These are phyloP conservation scores for Bolborhynchus lineola DNA, from an alignment of 2,113 vertebrate genomes.

Conservation along the genomic window DNA sequence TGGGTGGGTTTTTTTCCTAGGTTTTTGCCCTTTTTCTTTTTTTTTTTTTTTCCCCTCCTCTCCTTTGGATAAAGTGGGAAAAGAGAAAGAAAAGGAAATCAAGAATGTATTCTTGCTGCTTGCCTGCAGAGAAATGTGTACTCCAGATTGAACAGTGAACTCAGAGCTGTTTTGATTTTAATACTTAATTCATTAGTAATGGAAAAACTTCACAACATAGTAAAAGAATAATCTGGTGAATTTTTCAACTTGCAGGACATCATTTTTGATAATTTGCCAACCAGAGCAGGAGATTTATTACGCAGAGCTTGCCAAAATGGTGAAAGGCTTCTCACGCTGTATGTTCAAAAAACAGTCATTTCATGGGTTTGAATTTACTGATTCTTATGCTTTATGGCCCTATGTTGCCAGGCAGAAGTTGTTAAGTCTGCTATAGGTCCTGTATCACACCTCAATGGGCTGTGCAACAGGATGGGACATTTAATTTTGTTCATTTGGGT, in stretches of 20 bases:
- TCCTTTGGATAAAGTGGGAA: background rate
- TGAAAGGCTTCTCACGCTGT: background rate
- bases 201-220: conserved; percentile 57
- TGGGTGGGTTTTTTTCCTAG: background rate
- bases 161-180: conserved; percentile 56
- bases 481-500: background rate
- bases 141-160: background rate
- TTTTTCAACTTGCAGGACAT: conserved; percentile 55
- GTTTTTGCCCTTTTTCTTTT: fast-evolving
- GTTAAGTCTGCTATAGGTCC: background rate
- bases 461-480: background rate
- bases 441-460: background rate
- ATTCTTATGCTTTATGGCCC: background rate
- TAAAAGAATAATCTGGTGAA: conserved; percentile 51
- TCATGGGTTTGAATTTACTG: background rate
- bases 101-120: background rate
- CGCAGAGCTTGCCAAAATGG: background rate
- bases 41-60: fast-evolving
- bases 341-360: background rate
- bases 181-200: conserved; percentile 67
- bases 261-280: conserved; percentile 56
- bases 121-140: background rate
- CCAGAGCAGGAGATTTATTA: conserved; percentile 16
- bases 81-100: background rate
- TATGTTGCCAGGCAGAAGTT: background rate